Conservation (phyloP, 2,113 vertebrate genomes). For the Lampris megalopsis region DNA sequence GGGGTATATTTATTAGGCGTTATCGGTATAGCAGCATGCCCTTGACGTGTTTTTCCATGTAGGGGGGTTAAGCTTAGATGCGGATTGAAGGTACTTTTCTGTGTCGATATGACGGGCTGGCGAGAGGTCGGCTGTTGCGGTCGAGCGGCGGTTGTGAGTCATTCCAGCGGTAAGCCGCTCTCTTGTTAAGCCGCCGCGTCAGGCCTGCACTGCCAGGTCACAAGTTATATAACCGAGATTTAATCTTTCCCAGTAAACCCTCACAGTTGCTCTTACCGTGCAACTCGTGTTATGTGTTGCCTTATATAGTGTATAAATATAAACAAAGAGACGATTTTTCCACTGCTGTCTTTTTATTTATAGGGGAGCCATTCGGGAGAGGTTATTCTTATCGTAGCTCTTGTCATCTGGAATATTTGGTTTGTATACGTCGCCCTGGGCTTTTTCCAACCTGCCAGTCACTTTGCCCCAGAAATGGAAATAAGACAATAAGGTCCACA, state of each 20-base stretch:
- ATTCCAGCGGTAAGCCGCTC: constrained; percentile 63
- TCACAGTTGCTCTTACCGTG: constrained; percentile 48
- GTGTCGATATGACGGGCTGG: neutral
- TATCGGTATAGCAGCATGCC: no score
- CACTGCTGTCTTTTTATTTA: no score
- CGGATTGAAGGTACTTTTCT: neutral
- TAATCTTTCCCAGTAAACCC: constrained; percentile 56
- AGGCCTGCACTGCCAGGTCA: constrained; percentile 68
- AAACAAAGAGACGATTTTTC: constrained; percentile 6
- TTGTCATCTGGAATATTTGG: neutral
- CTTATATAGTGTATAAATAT: constrained; percentile 4
- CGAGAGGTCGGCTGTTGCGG: constrained; percentile 19
- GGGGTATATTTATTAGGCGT: no score
- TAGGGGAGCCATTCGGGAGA: neutral
- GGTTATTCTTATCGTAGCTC: neutral
- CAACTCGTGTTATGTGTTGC: constrained; percentile 24
- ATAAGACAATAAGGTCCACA: no score
- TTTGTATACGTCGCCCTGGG: constrained; percentile 1
- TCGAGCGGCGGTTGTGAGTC: constrained; percentile 50
- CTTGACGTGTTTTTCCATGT: no score
- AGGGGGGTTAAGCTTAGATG: no score
- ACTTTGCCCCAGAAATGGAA: no score
- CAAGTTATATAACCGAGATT: constrained; percentile 70
- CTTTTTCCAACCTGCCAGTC: constrained; percentile 4
- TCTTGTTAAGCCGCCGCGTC: constrained; percentile 60